Conservation (phyloP, 2,797 vertebrate species). For the Aplochiton taeniatus region DNA sequence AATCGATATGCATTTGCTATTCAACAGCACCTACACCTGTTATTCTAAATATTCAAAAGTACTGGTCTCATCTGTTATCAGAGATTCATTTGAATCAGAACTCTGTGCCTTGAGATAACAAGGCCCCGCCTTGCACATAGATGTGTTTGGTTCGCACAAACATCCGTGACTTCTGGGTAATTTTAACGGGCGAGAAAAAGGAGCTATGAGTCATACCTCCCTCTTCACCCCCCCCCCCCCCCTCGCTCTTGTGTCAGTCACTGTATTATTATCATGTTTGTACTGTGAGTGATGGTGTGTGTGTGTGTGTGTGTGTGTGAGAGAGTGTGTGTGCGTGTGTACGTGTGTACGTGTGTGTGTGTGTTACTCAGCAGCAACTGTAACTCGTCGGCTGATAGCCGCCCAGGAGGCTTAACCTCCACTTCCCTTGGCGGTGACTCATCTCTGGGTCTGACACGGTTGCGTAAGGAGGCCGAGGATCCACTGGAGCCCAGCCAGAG, state of each 20-base stretch:
- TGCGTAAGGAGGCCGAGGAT: constrained; percentile 26
- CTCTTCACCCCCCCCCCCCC: neutral
- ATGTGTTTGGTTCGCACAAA: neutral
- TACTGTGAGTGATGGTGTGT: neutral
- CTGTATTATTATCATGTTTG: constrained; percentile 7
- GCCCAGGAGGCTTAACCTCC: constrained; percentile 27
- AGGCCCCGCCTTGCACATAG: neutral
- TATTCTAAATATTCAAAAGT: no score
- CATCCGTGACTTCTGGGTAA: neutral
- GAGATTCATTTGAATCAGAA: no score
- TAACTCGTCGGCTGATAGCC: neutral
- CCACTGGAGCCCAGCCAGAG: constrained; percentile 22
- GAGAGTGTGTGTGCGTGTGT: neutral
- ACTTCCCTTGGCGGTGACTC: constrained; percentile 35
- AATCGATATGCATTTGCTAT: no score
- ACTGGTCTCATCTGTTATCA: no score
- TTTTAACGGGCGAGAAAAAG: neutral
- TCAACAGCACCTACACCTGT: no score
- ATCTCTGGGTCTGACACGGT: constrained; percentile 18
- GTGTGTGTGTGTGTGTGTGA: constrained; percentile 1
- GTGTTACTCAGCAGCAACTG: neutral
- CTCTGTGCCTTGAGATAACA: no score
- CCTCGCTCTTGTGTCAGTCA: neutral
- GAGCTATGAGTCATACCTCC: neutral
- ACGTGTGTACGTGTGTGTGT: neutral